Conservation (phyloP, 2,113 vertebrate genomes). For the Calonectris borealis region DNA sequence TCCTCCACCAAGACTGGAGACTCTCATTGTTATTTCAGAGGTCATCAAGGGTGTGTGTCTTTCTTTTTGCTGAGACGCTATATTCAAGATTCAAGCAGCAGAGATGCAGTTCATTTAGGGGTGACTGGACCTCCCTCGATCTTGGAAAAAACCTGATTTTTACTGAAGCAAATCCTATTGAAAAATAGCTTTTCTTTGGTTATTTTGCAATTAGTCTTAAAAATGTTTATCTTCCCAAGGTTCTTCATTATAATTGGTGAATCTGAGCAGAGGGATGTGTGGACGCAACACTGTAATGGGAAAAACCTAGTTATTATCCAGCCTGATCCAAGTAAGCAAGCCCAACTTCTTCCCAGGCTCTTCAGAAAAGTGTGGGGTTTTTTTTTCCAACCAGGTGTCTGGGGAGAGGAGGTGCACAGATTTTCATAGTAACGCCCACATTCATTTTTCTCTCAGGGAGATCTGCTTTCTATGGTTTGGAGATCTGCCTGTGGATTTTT, state of each 20-base stretch:
- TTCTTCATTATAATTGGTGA: neutral
- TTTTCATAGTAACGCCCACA: neutral
- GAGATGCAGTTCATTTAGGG: neutral
- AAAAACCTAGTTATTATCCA: neutral
- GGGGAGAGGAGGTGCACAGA: neutral
- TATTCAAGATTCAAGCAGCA: neutral
- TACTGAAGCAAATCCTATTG: neutral
- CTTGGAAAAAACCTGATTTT: neutral
- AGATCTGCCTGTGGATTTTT: neutral
- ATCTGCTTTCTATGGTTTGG: neutral
- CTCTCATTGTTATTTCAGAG: neutral
- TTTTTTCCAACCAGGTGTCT: neutral
- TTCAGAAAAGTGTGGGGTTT: neutral
- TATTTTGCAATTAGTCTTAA: neutral
- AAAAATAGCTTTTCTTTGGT: neutral
- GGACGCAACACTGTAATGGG: neutral
- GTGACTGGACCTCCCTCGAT: neutral
- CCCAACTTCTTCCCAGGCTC: neutral
- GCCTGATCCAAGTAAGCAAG: neutral
- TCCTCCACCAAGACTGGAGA: neutral
- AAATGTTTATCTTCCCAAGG: neutral
- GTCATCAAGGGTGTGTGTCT: neutral
- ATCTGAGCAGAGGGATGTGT: neutral
- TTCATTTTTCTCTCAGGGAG: neutral
- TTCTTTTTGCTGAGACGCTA: neutral